These are phyloP conservation scores for Beris morrisii DNA, from an alignment of 2,888 invertebrate species.

Conservation along the genomic window DNA sequence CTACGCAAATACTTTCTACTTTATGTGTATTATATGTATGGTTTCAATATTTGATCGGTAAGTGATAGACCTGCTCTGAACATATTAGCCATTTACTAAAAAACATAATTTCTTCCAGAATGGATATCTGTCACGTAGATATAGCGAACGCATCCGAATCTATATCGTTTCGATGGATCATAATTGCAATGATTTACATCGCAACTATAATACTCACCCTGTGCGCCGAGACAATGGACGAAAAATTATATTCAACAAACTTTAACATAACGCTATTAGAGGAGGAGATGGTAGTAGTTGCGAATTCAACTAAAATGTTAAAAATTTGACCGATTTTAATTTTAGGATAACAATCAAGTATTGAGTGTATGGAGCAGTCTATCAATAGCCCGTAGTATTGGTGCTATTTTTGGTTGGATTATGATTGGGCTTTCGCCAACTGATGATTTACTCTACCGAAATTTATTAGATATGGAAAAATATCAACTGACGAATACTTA, in stretches of 20 bases:
- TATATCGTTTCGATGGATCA: slow-evolving; percentile 56
- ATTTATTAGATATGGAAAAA: slow-evolving; percentile 56
- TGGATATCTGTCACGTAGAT: slow-evolving; percentile 56
- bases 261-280: slow-evolving; percentile 51
- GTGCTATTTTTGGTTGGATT: slow-evolving; percentile 61
- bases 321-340: too few species aligned
- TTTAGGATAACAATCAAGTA: slow-evolving; percentile 55
- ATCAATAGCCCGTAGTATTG: slow-evolving; percentile 59
- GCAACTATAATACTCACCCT: slow-evolving; percentile 56
- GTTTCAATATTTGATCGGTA: slow-evolving; percentile 63
- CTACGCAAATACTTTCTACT: slow-evolving; percentile 58
- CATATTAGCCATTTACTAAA: background rate
- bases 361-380: slow-evolving; percentile 60
- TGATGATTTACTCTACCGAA: slow-evolving; percentile 59
- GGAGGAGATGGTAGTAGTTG: slow-evolving; percentile 51
- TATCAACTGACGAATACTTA: slow-evolving; percentile 57
- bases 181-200: slow-evolving; percentile 57
- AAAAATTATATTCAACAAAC: slow-evolving; percentile 52
- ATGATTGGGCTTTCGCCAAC: slow-evolving; percentile 58
- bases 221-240: slow-evolving; percentile 56
- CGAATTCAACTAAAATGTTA: background rate
- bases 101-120: slow-evolving; percentile 44
- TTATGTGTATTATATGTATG: slow-evolving; percentile 59
- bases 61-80: slow-evolving; percentile 41
- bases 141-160: slow-evolving; percentile 53